Base-by-base conservation (phyloP, 2,113 vertebrate species). In the Equus quagga region DNA sequence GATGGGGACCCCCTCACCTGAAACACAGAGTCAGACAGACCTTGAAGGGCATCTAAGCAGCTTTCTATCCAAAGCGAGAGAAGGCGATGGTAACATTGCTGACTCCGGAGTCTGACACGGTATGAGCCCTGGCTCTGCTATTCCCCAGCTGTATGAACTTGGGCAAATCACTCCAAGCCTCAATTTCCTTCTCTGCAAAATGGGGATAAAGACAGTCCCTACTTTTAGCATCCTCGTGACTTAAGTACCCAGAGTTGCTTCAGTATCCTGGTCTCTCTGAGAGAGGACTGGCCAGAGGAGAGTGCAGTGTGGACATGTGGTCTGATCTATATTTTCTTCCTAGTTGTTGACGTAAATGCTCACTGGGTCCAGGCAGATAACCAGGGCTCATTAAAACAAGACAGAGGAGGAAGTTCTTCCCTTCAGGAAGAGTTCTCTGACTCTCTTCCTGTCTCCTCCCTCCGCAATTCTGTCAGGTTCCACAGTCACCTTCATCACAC, bases 221-320 rank as follows among this genome's bases (percentile, higher is more conserved):
- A 14, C 28, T 9, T 67, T 80, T 13, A 62, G 17, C 11, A 83
- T 60, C 56, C 65, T 75, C 15, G 15, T 49, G 12, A 41, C 46
- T 44, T 91, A n/a, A 10, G 58, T 80, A 60, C 19, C 41, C 36
- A 49, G 54, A 24, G 36, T 41, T 41, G 36, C 36, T 41, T 41
- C 36, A 41, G 51, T 49, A 31, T 51, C 36, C 67, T 54, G 28
- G 9, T 67, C 46, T 56, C 69, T n/a, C 31, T n/a, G 8, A 81
- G 56, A 70, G 26, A 89, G 24, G 10, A 9, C 56, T 24, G 8
- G 17, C 41, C 31, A 31, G 70, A 12, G 1, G 12, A 26, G 33
- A 15, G 0, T 12, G 19, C 8, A 0, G 12, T 12, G 28, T 46
- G 60, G 12, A 24, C 0, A 23, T 8, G 0, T 60, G 28, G 8